Evolutionary conservation across 2,797 vertebrate species (phyloP).

Genomic region (Gymnothorax reevesii): DNA sequence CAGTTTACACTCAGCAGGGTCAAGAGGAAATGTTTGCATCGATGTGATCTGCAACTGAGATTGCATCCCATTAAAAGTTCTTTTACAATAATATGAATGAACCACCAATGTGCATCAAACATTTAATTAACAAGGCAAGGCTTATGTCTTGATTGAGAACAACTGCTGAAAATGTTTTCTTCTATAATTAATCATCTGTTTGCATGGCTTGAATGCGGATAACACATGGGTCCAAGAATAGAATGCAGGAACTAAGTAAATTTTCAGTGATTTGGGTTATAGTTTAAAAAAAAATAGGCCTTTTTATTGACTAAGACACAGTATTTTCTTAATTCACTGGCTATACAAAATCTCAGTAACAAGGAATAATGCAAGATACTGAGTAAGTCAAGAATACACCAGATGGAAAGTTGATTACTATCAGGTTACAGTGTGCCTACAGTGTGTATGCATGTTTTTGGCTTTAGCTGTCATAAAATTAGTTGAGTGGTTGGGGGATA

Average conservation of each 20-base stretch:
- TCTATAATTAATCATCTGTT: background rate
- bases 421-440: no score
- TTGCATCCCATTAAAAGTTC: constrained; percentile 33
- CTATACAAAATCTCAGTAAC: background rate
- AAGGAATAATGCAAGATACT: background rate
- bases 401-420: no score
- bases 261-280: background rate
- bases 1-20: constrained; percentile 10
- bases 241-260: background rate
- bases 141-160: background rate
- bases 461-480: no score
- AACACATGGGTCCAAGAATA: background rate
- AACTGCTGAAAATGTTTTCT: constrained; percentile 9
- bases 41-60: constrained; percentile 18
- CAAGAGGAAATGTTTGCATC: constrained; percentile 10
- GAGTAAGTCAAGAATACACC: background rate
- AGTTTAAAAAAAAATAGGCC: background rate
- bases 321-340: background rate
- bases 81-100: constrained; percentile 62
- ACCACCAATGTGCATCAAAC: constrained; percentile 54
- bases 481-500: no score
- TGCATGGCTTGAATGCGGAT: background rate
- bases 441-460: no score
- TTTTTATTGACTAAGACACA: background rate
- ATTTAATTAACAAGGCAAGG: constrained; percentile 44